phyloP scores from a whole-genome alignment of 2,888 invertebrate genomes.

The Kryphioiulus occultus region DNA sequence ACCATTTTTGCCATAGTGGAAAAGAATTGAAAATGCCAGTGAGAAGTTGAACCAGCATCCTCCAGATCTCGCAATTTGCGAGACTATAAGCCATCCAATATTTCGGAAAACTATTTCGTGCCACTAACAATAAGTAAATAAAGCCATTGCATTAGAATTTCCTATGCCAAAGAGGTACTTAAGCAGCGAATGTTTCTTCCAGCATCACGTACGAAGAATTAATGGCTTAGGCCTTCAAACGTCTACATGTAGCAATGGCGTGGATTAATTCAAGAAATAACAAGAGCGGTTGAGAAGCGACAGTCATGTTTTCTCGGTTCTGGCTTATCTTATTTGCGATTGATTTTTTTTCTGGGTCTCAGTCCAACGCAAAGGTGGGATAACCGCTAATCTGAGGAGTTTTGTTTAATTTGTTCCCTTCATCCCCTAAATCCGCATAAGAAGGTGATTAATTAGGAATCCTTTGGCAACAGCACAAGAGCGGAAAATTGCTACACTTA shows the following conservation, averaged over 20 bases:
- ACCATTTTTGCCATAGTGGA: too few relatives aligned
- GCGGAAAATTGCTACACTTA: background rate
- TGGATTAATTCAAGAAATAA: constrained; percentile 3
- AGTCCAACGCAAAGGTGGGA: background rate
- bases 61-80: background rate
- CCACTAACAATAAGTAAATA: constrained; percentile 17
- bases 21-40: background rate
- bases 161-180: background rate
- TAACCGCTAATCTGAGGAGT: constrained; percentile 9
- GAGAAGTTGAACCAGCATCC: background rate
- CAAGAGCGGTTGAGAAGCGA: background rate
- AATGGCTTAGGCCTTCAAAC: constrained; percentile 14
- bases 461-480: background rate
- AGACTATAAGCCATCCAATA: background rate
- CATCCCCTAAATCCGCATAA: constrained; percentile 14
- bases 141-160: constrained; percentile 1
- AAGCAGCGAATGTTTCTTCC: background rate
- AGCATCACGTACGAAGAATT: constrained; percentile 9
- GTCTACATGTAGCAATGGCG: background rate
- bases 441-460: constrained; percentile 23
- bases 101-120: background rate
- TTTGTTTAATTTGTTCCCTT: constrained; percentile 23
- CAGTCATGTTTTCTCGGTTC: constrained; percentile 3
- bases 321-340: constrained; percentile 17
- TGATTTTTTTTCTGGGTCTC: background rate